Conservation (phyloP, 2,797 vertebrate species). For the Channa striata region DNA sequence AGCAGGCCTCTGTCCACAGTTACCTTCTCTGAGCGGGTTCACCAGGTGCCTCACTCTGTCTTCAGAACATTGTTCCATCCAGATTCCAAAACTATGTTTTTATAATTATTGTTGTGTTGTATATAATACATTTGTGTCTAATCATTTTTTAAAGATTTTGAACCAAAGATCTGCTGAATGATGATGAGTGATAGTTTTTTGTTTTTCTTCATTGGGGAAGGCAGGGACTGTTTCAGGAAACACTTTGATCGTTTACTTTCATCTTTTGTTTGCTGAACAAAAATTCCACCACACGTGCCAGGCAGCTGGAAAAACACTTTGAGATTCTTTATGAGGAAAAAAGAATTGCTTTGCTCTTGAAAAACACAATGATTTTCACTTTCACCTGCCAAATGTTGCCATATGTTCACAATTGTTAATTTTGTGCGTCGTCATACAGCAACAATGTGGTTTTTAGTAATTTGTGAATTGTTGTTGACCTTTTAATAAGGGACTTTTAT, state of each 20-base stretch:
- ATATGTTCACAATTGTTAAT: constrained; percentile 26
- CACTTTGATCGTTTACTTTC: constrained; percentile 27
- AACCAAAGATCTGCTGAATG: constrained; percentile 41
- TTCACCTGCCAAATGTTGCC: constrained; percentile 5
- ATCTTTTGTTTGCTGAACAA: constrained; percentile 8
- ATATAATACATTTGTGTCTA: constrained; percentile 15
- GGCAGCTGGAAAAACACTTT: not conserved
- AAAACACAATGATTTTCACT: not conserved
- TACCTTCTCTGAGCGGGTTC: no score
- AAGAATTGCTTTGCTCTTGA: not conserved
- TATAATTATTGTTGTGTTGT: not conserved
- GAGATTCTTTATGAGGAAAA: not conserved
- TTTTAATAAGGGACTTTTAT: constrained; percentile 9
- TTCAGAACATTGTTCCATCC: not conserved
- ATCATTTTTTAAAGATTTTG: constrained; percentile 20
- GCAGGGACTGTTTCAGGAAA: constrained; percentile 29
- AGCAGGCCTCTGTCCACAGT: constrained; percentile 21
- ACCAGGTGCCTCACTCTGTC: not conserved
- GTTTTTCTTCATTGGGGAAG: constrained; percentile 11
- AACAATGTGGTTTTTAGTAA: constrained; percentile 21
- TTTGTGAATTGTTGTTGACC: constrained; percentile 33
- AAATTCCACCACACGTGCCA: no score
- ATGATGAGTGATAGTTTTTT: no score
- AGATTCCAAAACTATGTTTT: not conserved
- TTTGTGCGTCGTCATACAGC: constrained; percentile 18